A percentile compares a stretch with the other conserved stretches of the same genome.
Conservation (phyloP, 2,797 vertebrate species). For the Enteromius anoplus region DNA sequence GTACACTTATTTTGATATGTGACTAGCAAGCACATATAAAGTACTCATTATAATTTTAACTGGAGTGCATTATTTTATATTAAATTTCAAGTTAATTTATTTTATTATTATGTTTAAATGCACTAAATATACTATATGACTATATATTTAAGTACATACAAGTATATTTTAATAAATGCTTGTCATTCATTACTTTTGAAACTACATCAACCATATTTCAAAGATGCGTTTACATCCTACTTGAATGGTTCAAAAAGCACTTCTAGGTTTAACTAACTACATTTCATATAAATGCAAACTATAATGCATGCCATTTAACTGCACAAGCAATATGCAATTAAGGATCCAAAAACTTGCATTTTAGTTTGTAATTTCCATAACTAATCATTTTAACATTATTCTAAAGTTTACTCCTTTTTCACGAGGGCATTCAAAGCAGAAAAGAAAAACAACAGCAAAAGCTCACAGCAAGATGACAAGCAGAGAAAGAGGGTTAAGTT, state of each 20-base stretch:
- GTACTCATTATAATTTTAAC: not conserved
- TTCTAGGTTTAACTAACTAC: not conserved
- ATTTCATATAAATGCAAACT: not conserved
- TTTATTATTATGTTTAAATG: not conserved
- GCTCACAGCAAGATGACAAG: conserved; percentile 7
- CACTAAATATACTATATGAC: not conserved
- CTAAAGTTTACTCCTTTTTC: conserved; percentile 1
- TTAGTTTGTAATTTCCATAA: not conserved
- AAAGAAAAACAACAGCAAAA: not conserved
- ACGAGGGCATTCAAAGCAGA: not conserved
- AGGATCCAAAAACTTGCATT: not conserved
- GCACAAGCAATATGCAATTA: not conserved
- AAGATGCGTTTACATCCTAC: not conserved
- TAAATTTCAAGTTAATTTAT: not conserved
- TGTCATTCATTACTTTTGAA: not conserved
- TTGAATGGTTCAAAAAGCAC: not conserved
- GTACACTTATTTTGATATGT: not conserved
- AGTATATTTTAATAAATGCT: not conserved
- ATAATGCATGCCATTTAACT: not conserved
- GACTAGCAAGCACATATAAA: not conserved
- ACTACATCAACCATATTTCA: not conserved
- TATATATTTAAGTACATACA: no score
- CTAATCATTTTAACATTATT: not conserved
- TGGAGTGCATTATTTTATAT: not conserved
- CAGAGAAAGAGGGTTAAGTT: not conserved